Conservation (phyloP, 2,888 invertebrate species). For the Synanthedon vespiformis region DNA sequence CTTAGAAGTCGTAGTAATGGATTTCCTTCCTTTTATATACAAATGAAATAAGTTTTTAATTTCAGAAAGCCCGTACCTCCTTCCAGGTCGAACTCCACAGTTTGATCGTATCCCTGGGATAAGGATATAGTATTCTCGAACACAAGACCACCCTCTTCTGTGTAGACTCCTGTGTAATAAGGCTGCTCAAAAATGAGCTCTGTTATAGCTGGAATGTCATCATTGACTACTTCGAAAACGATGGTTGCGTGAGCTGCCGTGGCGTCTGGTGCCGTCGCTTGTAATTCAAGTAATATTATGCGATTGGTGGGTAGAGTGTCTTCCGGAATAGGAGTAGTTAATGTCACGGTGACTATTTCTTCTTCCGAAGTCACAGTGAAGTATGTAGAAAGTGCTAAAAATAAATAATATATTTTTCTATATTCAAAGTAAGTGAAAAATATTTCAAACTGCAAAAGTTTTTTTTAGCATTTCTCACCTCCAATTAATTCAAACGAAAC, state of each 20-base stretch:
- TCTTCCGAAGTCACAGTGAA: constrained; percentile 2
- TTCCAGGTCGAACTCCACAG: constrained; percentile 17
- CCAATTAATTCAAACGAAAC: constrained; percentile 13
- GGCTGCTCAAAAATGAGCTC: constrained; percentile 14
- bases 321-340: constrained; percentile 15
- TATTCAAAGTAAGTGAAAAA: too few species aligned
- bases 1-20: neutral
- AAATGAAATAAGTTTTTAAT: too few species aligned
- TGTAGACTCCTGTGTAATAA: constrained; percentile 20
- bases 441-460: neutral
- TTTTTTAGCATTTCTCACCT: constrained; percentile 9
- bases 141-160: constrained; percentile 7
- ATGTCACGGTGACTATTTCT: constrained; percentile 6
- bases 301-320: constrained; percentile 15
- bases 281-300: constrained; percentile 17
- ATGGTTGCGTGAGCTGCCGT: constrained; percentile 19
- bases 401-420: too few species aligned
- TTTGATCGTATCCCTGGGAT: constrained; percentile 12
- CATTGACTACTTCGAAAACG: constrained; percentile 14
- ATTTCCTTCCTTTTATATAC: too few species aligned
- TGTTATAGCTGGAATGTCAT: constrained; percentile 1
- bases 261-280: constrained; percentile 16
- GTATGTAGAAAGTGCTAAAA: neutral
- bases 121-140: constrained; percentile 12
- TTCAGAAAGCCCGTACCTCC: constrained; percentile 14